Conservation (phyloP, 1,140 invertebrate species). For the Chrysopa pallens region DNA sequence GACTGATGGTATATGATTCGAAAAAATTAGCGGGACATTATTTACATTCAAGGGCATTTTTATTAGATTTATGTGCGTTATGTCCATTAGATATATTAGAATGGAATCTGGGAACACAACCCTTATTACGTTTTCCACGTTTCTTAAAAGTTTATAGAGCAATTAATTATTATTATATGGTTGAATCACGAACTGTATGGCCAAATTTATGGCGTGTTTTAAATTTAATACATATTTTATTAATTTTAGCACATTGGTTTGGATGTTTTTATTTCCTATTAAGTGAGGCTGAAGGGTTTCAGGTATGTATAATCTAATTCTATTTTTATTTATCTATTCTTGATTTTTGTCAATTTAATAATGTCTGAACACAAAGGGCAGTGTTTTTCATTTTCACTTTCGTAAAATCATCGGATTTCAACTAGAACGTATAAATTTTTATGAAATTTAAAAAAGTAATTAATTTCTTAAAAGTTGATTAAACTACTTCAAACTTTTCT, state of each 20-base stretch:
- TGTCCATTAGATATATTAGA: slow-evolving; percentile 76
- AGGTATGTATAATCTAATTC: slow-evolving; percentile 23
- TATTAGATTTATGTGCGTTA: slow-evolving; percentile 70
- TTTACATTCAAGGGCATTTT: slow-evolving; percentile 63
- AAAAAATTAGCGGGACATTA: slow-evolving; percentile 81
- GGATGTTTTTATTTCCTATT: slow-evolving; percentile 93
- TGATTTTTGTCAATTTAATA: not conserved
- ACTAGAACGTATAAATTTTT: too few species aligned
- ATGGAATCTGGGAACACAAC: slow-evolving; percentile 56
- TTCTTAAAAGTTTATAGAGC: slow-evolving; percentile 80
- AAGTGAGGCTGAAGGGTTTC: slow-evolving; percentile 78
- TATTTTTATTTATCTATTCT: not conserved
- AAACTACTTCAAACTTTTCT: too few species aligned
- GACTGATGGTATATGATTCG: slow-evolving; percentile 81
- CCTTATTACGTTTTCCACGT: slow-evolving; percentile 63
- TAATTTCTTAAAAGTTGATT: too few species aligned
- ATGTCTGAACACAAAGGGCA: not conserved
- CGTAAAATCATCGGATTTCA: too few species aligned
- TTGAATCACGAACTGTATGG: slow-evolving; percentile 85
- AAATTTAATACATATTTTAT: slow-evolving; percentile 84
- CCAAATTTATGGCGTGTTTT: slow-evolving; percentile 93
- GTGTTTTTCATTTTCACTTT: too few species aligned
- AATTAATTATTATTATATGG: slow-evolving; percentile 88
- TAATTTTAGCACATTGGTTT: slow-evolving; percentile 93
- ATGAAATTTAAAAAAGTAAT: too few species aligned